These are phyloP conservation scores for Tachystola acroxantha DNA, from an alignment of 2,888 invertebrate genomes.

Conservation along the genomic window DNA sequence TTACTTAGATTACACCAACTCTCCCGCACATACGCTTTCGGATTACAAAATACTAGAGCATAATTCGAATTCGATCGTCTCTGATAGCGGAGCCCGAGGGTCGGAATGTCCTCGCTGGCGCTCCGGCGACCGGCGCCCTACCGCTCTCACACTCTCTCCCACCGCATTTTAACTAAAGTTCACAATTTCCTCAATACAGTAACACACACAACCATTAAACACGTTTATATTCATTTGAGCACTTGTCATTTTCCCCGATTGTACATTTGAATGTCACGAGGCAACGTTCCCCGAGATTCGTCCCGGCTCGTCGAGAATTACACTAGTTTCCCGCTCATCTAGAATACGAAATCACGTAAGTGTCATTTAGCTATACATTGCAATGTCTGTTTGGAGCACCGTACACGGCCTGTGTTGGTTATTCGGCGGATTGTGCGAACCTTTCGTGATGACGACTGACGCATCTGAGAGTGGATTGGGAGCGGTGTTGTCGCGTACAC, in stretches of 20 bases:
- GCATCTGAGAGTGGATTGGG: not conserved
- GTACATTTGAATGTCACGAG: not conserved
- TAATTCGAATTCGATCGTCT: conserved; percentile 18
- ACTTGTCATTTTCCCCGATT: conserved; percentile 6
- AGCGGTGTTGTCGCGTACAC: not conserved
- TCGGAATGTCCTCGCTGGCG: too few relatives aligned
- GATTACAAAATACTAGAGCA: conserved; percentile 20
- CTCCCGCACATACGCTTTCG: conserved; percentile 17
- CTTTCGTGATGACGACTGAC: not conserved
- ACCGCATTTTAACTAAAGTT: conserved; percentile 8
- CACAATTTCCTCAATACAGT: conserved; percentile 9
- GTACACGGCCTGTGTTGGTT: conserved; percentile 1
- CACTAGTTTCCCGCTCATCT: conserved; percentile 13
- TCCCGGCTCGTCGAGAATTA: conserved; percentile 11
- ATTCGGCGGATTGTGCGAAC: too few relatives aligned
- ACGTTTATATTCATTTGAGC: conserved; percentile 9
- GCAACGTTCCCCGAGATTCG: conserved; percentile 3
- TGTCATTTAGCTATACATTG: conserved; percentile 2
- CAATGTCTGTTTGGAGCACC: not conserved
- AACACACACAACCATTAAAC: conserved; percentile 18
- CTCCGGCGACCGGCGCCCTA: not conserved
- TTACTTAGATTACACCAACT: conserved; percentile 24
- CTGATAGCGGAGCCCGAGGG: conserved; percentile 21
- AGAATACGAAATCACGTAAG: conserved; percentile 19
- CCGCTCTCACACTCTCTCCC: not conserved